Conservation (phyloP, 2,888 invertebrate species). For the Poecilus cupreus region DNA sequence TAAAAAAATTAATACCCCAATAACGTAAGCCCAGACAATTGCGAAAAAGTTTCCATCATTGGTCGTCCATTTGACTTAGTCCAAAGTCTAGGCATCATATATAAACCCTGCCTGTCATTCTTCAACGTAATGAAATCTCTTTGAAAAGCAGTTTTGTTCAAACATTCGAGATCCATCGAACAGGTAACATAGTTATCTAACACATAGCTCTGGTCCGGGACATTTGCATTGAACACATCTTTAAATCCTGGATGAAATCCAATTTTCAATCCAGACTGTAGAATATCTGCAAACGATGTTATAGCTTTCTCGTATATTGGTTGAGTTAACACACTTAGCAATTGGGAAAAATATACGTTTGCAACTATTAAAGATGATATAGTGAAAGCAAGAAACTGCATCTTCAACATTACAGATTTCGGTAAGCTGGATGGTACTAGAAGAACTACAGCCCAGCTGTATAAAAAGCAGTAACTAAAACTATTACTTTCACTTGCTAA, state of each 20-base stretch:
- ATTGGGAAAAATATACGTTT: constrained; percentile 76
- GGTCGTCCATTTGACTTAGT: constrained; percentile 57
- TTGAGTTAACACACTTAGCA: constrained; percentile 76
- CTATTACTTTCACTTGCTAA: constrained; percentile 29
- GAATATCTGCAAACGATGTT: constrained; percentile 73
- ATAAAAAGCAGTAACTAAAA: constrained; percentile 50
- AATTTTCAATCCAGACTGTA: constrained; percentile 72
- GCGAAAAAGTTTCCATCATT: constrained; percentile 59
- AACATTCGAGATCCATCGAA: constrained; percentile 16
- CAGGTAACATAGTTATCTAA: background rate
- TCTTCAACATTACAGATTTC: background rate
- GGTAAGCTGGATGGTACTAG: constrained; percentile 65
- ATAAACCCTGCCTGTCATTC: constrained; percentile 60
- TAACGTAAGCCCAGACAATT: background rate
- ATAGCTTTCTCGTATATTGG: constrained; percentile 76
- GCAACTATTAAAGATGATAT: constrained; percentile 70
- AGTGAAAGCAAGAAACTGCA: background rate
- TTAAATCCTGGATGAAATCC: constrained; percentile 67
- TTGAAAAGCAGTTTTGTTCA: constrained; percentile 61
- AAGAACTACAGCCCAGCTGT: constrained; percentile 69
- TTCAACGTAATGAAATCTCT: constrained; percentile 62
- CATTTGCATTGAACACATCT: background rate
- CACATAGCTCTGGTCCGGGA: background rate
- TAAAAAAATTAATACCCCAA: background rate
- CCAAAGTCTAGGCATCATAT: constrained; percentile 61